A percentile compares a stretch with the other conserved stretches of the same genome.
Conservation (phyloP, 2,797 vertebrate genomes). For the Falco cherrug region DNA sequence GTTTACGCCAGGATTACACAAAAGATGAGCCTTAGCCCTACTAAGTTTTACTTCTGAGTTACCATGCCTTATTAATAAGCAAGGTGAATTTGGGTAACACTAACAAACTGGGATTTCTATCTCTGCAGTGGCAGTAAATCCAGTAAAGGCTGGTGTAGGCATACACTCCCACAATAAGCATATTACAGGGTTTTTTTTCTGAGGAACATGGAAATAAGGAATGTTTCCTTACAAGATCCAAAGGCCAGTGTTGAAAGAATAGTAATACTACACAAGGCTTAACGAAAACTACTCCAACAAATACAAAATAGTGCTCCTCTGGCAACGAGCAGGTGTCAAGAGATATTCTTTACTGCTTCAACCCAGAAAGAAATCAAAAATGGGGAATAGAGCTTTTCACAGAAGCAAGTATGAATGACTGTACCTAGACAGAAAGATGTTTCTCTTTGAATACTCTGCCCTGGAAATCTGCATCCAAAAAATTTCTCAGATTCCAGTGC, state of each 20-base stretch:
- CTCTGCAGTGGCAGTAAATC: not conserved
- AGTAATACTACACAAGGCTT: not conserved
- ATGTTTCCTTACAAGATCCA: not conserved
- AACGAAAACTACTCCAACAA: not conserved
- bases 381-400: not conserved
- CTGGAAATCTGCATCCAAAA: not conserved
- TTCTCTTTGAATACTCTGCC: not conserved
- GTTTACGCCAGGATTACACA: not conserved
- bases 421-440: not conserved
- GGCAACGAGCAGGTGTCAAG: not conserved
- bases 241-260: not conserved
- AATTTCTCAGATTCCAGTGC: not conserved
- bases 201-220: not conserved
- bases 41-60: not conserved
- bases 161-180: not conserved
- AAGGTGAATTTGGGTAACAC: not conserved
- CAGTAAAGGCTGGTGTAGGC: not conserved
- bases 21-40: not conserved
- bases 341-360: not conserved
- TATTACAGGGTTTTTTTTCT: not conserved
- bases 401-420: not conserved
- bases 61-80: not conserved
- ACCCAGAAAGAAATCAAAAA: not conserved
- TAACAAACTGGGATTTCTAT: not conserved
- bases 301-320: not conserved